phyloP scores from a whole-genome alignment of 2,113 vertebrate genomes.

The Pleuronectes platessa region DNA sequence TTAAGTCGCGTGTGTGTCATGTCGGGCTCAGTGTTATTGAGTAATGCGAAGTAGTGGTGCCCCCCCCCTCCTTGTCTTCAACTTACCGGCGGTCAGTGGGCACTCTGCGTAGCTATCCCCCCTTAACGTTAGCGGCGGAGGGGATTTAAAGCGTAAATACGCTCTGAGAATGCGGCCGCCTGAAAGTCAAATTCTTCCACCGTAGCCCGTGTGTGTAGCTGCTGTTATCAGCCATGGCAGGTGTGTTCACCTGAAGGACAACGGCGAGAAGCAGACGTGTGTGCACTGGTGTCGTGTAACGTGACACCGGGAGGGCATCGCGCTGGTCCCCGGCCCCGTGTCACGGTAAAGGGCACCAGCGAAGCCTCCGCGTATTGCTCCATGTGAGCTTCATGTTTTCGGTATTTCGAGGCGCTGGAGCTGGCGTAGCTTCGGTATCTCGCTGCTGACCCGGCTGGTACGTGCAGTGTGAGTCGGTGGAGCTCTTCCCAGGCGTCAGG shows the following conservation, averaged over 20 bases:
- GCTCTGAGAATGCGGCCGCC: conserved; percentile 52
- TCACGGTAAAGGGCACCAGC: conserved; percentile 22
- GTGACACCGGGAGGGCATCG: not conserved
- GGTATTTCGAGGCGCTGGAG: not conserved
- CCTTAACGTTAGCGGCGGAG: not conserved
- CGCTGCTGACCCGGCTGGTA: not conserved
- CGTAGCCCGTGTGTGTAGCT: conserved; percentile 14
- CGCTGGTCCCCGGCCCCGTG: not conserved
- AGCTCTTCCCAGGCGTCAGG: not conserved
- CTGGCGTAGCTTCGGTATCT: not conserved
- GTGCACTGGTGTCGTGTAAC: not conserved
- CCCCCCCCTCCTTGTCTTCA: conserved; percentile 31
- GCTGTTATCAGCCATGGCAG: conserved; percentile 39
- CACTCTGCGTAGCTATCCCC: conserved; percentile 51
- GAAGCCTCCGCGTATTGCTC: conserved; percentile 5
- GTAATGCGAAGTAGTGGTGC: conserved; percentile 35
- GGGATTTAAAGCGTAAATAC: conserved; percentile 31
- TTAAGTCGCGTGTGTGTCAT: conserved; percentile 84
- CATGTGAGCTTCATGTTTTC: not conserved
- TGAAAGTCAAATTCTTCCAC: conserved; percentile 71
- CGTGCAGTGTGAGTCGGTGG: not conserved
- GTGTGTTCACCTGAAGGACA: conserved; percentile 35
- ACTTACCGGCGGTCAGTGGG: conserved; percentile 68
- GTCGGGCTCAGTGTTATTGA: conserved; percentile 9
- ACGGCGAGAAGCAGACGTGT: not conserved